Evolutionary conservation across 1,140 invertebrate genomes (phyloP), one percentile per base, ranked within the genome.

Genomic region (Drosophila leontia): DNA sequence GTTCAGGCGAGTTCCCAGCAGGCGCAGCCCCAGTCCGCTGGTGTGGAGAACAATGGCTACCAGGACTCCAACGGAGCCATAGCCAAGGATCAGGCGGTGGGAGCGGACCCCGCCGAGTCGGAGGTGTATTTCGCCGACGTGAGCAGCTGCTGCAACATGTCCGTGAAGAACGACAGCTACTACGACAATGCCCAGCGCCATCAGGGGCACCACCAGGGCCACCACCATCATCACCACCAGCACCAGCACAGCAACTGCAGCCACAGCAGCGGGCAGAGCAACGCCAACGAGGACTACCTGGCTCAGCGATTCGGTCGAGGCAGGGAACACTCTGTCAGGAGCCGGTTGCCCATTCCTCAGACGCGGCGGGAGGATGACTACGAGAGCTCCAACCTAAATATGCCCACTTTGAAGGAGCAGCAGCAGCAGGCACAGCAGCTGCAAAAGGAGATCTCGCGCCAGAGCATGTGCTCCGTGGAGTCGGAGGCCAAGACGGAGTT

Each of bases 111-210:
- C n/a, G 94, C 95, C 0, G 95, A 95, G 71, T 97, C 96, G 4
- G 97, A 97, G 92, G 94, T 97, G 1, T 97, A 97, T 86, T 97
- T 97, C 90, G 96, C 96, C 2, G 96, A 97, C 82, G 96, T 97
- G 1, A 97, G 96, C n/a, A 97, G 96, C 55, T 97, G 96, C 83
- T 97, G 96, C 77, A 96, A 96, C 85, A 95, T 96, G 64, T 96
- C 95, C 60, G 93, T 96, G 3, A 94, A 95, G 78, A 95, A 95
- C 76, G 94, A 95, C 79, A 92, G 80, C 47, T 92, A 85, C 61
- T 92, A 93, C 15, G 90, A 93, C 55, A 92, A 93, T 51, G 82
- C 92, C 17, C 82, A 86, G 48, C 61, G 71, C 3, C 74, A 69
- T 6, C 87, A 84, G 35, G 45, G 74, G 19, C 80, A 76, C 13